phyloP scores from a whole-genome alignment of 2,113 vertebrate genomes.

The Lanius ludovicianus region DNA sequence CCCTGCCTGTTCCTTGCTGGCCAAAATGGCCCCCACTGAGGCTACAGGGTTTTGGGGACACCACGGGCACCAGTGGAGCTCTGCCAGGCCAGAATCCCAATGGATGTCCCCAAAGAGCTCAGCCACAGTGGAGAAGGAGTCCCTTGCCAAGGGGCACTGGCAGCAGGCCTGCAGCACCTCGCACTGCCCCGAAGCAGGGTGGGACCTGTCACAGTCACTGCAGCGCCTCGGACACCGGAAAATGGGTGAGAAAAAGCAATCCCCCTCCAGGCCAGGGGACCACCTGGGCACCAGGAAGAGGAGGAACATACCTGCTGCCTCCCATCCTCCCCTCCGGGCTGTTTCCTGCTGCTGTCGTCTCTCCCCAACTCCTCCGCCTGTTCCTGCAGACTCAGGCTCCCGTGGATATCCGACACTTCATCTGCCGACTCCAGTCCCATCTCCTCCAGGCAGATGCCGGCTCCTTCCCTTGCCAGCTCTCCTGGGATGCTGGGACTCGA shows the following conservation, averaged over 20 bases:
- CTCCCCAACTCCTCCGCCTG: neutral
- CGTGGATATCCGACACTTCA: constrained; percentile 32
- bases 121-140: neutral
- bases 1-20: neutral
- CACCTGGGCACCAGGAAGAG: accelerated
- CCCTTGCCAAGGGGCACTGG: no score
- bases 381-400: constrained; percentile 38
- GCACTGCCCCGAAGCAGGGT: no score
- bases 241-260: neutral
- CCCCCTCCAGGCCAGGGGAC: neutral
- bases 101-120: neutral
- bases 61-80: neutral
- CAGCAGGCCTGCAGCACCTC: neutral
- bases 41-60: neutral
- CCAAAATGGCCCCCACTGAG: neutral
- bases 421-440: constrained; percentile 27
- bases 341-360: neutral
- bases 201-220: neutral
- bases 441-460: constrained; percentile 37
- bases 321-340: neutral
- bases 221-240: neutral
- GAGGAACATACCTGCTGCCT: constrained; percentile 24
- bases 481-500: constrained; percentile 32
- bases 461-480: neutral
- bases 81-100: neutral